Base-by-base conservation (phyloP, 2,113 vertebrate species). In the Anguilla japonica region DNA sequence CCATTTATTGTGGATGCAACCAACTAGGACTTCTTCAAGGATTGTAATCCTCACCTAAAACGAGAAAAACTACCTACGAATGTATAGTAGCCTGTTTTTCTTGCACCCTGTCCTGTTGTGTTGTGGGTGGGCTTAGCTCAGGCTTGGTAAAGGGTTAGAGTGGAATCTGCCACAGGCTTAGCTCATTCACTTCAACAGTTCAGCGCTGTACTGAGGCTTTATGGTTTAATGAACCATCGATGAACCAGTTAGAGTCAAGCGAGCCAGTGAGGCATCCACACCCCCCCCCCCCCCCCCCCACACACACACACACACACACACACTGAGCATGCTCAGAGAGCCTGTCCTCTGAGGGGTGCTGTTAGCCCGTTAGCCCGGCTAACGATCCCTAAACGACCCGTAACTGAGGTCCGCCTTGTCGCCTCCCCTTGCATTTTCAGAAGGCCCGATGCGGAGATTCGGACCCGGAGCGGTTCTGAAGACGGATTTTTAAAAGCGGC, bases 151-250 rank as follows among this genome's bases (percentile, higher is more conserved):
- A 75, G 71, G 22, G 71, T 13, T n/a, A 75, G 26, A 75, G 71
- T 34, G 71, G 7, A 29, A 6, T 29, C 26, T 34, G 26, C 29
- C n/a, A 34, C 3, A 22, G 60, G 60, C 60, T 67, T 8, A 67
- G 5, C 18, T 26, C 85, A 2, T 88, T 87, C 87, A 29, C 87
- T 88, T 89, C 88, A 88, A 1, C 43, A 46, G 43, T 46, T 5
- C 43, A 46, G 90, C 88, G 82, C 85, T 40, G 40, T 50, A 16
- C 90, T 89, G 84, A 79, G 43, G 67, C 15, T 60, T 86, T 87
- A 83, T 81, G 86, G 89, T 79, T 85, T 88, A 93, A 93, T 91
- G 90, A 93, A 88, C 87, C 91, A 40, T 90, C 71, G 60, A 85
- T 87, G 86, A 88, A 91, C 88, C 89, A 87, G 86, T 87, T 93